Percentiles rank a stretch among this genome's conserved stretches.
These are phyloP conservation scores for Callospermophilus lateralis DNA, from an alignment of 2,113 vertebrate species.

Conservation along the genomic window DNA sequence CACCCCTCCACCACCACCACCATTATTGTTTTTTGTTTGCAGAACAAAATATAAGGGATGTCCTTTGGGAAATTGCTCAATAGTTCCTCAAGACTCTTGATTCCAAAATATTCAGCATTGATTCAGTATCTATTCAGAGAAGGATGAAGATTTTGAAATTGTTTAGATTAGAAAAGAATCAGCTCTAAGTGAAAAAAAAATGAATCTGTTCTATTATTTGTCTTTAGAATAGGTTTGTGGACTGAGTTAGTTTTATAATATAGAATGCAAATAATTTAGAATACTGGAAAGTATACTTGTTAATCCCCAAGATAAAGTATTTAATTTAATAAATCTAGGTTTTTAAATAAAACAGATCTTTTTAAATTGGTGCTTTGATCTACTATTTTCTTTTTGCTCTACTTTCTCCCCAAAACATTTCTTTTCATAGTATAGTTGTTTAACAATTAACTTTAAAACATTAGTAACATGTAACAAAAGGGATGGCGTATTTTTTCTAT, in stretches of 20 bases:
- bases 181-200: neutral
- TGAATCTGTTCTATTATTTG: neutral
- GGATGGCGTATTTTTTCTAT: neutral
- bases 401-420: neutral
- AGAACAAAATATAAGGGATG: neutral
- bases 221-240: neutral
- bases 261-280: neutral
- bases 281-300: neutral
- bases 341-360: neutral
- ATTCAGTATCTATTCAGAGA: neutral
- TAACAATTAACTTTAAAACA: neutral
- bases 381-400: neutral
- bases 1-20: neutral
- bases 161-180: neutral
- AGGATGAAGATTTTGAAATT: neutral
- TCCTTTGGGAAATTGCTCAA: neutral
- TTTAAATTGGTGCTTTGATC: conserved; percentile 16
- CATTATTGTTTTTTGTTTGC: neutral
- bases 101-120: neutral
- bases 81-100: neutral
- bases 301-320: neutral
- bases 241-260: neutral
- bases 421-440: neutral
- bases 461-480: neutral
- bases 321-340: neutral